Percentiles rank a stretch among this genome's conserved stretches.
Evolutionary conservation across 2,888 invertebrate species (phyloP).

Genomic region (Rotaria magnacalcarata): DNA sequence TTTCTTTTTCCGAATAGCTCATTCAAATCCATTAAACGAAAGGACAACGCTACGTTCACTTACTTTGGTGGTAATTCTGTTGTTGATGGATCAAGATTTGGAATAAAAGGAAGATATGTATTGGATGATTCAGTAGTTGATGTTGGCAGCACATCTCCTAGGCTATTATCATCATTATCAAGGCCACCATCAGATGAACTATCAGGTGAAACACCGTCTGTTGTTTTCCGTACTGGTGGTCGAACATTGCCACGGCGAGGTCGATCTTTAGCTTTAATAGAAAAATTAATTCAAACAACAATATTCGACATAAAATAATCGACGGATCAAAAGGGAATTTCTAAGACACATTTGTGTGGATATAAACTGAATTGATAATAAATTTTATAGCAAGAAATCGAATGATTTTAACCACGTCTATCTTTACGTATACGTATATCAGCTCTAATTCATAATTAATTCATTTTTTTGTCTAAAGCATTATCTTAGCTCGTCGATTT

Average conservation of each 20-base stretch:
- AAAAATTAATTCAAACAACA: no score
- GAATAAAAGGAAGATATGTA: not conserved
- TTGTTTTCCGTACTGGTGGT: not conserved
- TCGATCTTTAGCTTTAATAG: not conserved
- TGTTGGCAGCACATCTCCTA: not conserved
- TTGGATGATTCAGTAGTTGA: not conserved
- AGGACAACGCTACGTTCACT: not conserved
- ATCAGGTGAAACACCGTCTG: not conserved
- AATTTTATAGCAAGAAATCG: no score
- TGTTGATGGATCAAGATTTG: not conserved
- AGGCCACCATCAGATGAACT: conserved; percentile 19
- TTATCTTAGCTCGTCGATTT: no score
- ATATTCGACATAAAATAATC: no score
- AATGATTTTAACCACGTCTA: no score
- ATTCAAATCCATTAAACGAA: not conserved
- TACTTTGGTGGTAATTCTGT: not conserved
- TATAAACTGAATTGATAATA: no score
- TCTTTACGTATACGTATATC: no score
- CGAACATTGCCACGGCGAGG: conserved; percentile 4
- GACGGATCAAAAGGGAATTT: no score
- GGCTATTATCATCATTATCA: conserved; percentile 15
- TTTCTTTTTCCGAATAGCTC: not conserved
- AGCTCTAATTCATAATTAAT: no score
- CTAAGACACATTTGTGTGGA: no score
- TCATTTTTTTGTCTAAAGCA: no score